Base-by-base conservation (phyloP, 2,888 invertebrate species). In the Drosophila engyochracea region DNA sequence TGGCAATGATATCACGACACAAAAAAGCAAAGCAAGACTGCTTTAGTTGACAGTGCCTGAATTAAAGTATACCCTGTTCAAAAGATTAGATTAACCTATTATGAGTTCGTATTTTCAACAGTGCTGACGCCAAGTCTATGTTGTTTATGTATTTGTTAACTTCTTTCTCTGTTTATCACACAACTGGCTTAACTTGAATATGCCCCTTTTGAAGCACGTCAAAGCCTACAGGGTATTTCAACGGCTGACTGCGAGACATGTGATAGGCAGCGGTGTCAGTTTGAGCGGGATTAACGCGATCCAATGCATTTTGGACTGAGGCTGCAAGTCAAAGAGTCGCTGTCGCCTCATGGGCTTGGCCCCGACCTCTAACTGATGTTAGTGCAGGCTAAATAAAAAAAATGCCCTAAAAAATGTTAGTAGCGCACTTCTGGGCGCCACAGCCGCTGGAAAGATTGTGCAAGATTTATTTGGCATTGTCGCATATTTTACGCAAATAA, bases 401-500 rank as follows among this genome's bases (percentile, higher is more conserved):
- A 51, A 53, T 41, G 7, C 44, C 22, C 57, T 44, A 53, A 65
- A 63, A 72, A 68, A 62, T 61, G 60, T 70, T 72, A 54, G 66
- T 73, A 65, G 89, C 74, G 69, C 66, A 63, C 76, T 85, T 89
- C 67, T 60, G 81, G 85, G 68, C 65, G 79, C 16, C 47, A 14
- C 65, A 33, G 60, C 52, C 65, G 69, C 53, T 37, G n/a, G 54
- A 68, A 78, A 86, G 92, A 91, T 92, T 91, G 89, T 73, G 82
- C 82, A 92, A 92, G 92, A 92, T 92, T 92, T 92, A 92, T 92
- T 90, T 84, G 76, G 74, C 84, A 81, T 80, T 76, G 80, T 72
- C 83, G 88, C 86, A 88, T 91, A 91, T 91, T 91, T 92, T 90
- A 85, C 85, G 91, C 90, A 83, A 91, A 92, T 92, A 92, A 92